Conservation (phyloP, 2,797 vertebrate genomes). For the Acomys russatus region DNA sequence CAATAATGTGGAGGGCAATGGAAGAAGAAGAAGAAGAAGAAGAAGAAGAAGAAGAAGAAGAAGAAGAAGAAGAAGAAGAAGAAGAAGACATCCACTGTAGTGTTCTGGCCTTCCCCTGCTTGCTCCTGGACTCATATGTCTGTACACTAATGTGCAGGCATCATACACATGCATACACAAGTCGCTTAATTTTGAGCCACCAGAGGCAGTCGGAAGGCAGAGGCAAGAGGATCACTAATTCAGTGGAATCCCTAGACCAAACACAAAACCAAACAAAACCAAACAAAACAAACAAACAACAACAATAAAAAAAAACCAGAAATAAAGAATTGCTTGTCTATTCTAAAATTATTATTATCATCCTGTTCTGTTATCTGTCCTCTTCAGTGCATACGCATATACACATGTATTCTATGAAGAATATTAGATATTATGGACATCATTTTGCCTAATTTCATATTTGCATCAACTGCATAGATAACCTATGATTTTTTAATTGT, state of each 20-base stretch:
- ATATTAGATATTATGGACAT: neutral
- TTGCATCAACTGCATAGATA: neutral
- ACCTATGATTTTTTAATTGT: neutral
- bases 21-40: neutral
- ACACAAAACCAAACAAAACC: neutral
- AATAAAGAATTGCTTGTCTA: neutral
- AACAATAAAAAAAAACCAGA: neutral
- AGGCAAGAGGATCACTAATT: neutral
- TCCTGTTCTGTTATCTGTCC: neutral
- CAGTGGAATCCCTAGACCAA: neutral
- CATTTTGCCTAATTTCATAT: conserved; percentile 19
- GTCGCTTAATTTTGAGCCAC: neutral
- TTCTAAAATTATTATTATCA: neutral
- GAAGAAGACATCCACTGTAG: neutral
- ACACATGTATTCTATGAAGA: neutral
- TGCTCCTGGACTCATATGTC: too few species aligned
- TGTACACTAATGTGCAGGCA: too few species aligned
- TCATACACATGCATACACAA: too few species aligned
- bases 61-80: neutral
- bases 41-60: neutral
- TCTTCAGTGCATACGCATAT: neutral
- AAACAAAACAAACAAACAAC: neutral
- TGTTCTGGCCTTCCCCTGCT: neutral
- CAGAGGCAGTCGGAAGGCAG: neutral
- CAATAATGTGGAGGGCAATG: neutral